Base-by-base conservation (phyloP, 1,140 invertebrate species). In the Carcinoscorpius rotundicauda region DNA sequence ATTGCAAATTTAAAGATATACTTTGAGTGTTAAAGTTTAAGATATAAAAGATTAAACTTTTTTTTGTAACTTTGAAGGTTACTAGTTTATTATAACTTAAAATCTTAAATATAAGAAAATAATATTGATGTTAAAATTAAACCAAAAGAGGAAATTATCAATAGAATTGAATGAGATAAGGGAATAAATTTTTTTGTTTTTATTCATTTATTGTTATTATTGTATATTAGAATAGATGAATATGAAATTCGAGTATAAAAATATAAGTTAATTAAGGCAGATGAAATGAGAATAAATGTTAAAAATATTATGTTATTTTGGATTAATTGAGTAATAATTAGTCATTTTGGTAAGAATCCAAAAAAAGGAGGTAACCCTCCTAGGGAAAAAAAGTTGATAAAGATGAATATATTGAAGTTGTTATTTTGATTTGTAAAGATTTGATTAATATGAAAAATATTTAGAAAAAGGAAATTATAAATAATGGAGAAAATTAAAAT, bases 1-100 rank as follows among this genome's bases (percentile, higher is more conserved):
- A 62, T 62, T 66, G 60, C 61, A 66, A 59, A 49, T 66, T 58
- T 62, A 59, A 60, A 65, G 48, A 10, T 5, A 4, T 10, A 57
- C 56, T 5, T 6, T 51, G n/a, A n/a, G n/a, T 60, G 51, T n/a
- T 4, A 49, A 48, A 6, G 6, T 5, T 6, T 51, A 6, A 48
- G 59, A 60, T 60, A 50, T 49, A n/a, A 29, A 56, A 55, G 52
- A 55, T 11, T 53, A 53, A 3, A 62, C 56, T 11, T 4, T 8
- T 52, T 11, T 55, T 53, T 53, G 11, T 29, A 53, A 5, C 52
- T 62, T 62, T 29, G 50, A 62, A 62, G 53, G 9, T 55, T 6
- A 53, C 11, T 6, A 50, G 50, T 49, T 62, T 48, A 29, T 49
- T 48, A 53, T 11, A 55, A 48, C 52, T 51, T 52, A 61, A 51